Percentiles rank a stretch among this genome's conserved stretches.
These are phyloP conservation scores for Ariolimax columbianus DNA, from an alignment of 2,888 invertebrate genomes.

Conservation along the genomic window DNA sequence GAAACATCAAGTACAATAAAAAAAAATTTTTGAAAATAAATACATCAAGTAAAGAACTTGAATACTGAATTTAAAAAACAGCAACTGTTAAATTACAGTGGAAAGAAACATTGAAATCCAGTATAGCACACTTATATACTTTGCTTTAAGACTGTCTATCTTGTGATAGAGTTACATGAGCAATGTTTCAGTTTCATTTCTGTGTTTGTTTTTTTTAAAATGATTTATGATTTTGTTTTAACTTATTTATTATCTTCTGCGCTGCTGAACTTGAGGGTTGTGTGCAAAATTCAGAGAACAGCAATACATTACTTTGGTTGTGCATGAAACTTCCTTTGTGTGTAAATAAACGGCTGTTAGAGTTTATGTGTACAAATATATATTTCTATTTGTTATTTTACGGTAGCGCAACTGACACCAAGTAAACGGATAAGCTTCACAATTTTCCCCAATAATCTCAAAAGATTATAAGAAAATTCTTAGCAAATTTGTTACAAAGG, in stretches of 20 bases:
- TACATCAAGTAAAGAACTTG: not conserved
- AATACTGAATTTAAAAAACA: too few species aligned
- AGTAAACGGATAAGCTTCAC: too few species aligned
- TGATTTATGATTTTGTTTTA: not conserved
- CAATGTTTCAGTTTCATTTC: not conserved
- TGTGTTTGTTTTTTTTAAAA: not conserved
- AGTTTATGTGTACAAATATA: too few species aligned
- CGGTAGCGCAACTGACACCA: too few species aligned
- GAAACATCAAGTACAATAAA: not conserved
- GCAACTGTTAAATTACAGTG: not conserved
- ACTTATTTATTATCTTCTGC: not conserved
- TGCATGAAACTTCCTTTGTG: not conserved
- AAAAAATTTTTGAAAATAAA: too few species aligned
- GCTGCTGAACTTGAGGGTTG: not conserved
- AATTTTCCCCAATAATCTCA: too few species aligned
- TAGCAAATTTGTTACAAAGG: too few species aligned
- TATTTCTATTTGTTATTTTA: too few species aligned
- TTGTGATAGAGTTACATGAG: not conserved
- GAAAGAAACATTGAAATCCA: not conserved
- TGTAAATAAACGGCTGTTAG: too few species aligned
- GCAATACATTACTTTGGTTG: not conserved
- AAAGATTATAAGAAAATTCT: too few species aligned
- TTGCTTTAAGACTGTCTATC: not conserved
- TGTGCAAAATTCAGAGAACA: not conserved
- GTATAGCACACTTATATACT: too few species aligned